Evolutionary conservation across 2,113 vertebrate genomes (phyloP).

Genomic region (Gnathonemus longibarbis): DNA sequence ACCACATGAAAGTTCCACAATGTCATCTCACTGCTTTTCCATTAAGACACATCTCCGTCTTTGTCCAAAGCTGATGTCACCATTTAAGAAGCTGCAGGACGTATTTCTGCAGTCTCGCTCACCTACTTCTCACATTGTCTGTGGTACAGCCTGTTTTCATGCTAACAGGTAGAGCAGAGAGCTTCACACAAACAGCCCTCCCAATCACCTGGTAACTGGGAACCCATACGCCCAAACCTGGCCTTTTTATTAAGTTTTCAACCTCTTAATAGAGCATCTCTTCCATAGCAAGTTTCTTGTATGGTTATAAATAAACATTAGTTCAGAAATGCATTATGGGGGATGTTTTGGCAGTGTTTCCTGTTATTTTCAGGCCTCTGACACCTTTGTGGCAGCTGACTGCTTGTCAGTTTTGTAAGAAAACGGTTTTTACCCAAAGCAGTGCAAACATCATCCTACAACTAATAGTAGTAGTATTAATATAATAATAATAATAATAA

Average conservation of each 20-base stretch:
- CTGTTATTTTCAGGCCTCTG: background rate
- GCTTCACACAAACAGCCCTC: background rate
- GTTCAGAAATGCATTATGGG: background rate
- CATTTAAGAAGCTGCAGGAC: background rate
- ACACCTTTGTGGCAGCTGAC: background rate
- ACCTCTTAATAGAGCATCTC: background rate
- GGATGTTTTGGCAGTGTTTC: background rate
- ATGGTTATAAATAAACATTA: background rate
- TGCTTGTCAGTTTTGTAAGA: background rate
- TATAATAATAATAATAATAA: background rate
- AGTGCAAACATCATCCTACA: background rate
- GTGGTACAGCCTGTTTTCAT: background rate
- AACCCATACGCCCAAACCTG: background rate
- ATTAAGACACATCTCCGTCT: background rate
- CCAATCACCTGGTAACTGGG: background rate
- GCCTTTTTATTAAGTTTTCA: background rate
- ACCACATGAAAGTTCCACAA: background rate
- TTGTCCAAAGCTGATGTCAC: background rate
- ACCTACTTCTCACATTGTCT: background rate
- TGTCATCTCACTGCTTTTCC: background rate
- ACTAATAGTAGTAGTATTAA: background rate
- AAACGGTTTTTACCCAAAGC: background rate
- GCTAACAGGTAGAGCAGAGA: background rate
- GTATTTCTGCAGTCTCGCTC: background rate
- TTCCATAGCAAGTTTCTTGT: background rate